Conservation (phyloP, 2,797 vertebrate species). For the Paramormyrops hopkinsi region DNA sequence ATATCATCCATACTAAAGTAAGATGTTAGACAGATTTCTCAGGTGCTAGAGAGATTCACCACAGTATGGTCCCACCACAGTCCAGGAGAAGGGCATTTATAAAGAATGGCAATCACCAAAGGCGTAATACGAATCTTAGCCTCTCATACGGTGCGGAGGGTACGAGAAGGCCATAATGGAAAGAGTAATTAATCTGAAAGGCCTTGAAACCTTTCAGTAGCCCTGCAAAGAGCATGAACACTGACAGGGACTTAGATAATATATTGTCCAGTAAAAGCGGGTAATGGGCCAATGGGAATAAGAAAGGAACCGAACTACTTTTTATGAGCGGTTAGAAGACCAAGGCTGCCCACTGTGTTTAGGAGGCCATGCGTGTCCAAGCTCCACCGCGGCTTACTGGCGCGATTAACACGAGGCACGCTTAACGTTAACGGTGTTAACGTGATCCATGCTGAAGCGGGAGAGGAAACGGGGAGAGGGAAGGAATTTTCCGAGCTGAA, state of each 20-base stretch:
- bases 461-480: neutral
- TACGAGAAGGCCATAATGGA: slow-evolving; percentile 52
- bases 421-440: neutral
- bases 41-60: slow-evolving; percentile 35
- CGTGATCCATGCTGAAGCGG: neutral
- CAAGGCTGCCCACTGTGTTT: slow-evolving; percentile 18
- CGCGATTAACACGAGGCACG: neutral
- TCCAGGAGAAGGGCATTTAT: slow-evolving; percentile 37
- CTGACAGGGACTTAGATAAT: slow-evolving; percentile 53
- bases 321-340: slow-evolving; percentile 39
- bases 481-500: neutral
- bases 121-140: slow-evolving; percentile 35
- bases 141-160: slow-evolving; percentile 32
- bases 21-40: slow-evolving; percentile 39
- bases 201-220: slow-evolving; percentile 44
- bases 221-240: slow-evolving; percentile 41
- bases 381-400: neutral
- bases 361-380: neutral
- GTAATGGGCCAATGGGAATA: slow-evolving; percentile 35
- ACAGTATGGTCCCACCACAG: slow-evolving; percentile 34
- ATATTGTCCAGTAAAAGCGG: slow-evolving; percentile 44
- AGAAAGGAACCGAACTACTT: slow-evolving; percentile 34
- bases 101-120: slow-evolving; percentile 38
- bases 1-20: slow-evolving; percentile 40
- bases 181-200: slow-evolving; percentile 53